Evolutionary conservation across 2,888 invertebrate genomes (phyloP), one percentile per base, ranked within the genome.

Genomic region (Agonopterix subpropinquella): DNA sequence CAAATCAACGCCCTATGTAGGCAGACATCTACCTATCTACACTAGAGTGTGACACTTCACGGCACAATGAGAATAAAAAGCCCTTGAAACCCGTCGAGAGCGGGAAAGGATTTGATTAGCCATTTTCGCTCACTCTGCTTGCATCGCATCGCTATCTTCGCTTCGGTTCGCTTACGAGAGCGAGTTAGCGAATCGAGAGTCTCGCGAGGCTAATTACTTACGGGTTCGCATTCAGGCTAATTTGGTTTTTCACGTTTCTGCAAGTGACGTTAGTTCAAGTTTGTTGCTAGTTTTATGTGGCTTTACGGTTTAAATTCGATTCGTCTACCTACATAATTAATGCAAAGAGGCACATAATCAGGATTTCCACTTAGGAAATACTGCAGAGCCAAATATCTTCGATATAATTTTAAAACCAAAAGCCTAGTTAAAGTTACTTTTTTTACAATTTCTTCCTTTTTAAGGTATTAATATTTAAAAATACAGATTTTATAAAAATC

Each of bases 201-300:
- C 87, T 82, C 87, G 77, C 79, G 81, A 75, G 87, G 85, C 87
- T 86, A 88, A 88, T 88, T 88, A 88, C 86, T 85, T 85, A 83
- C 85, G 80, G 82, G 82, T 80, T 83, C 55, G 77, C 82, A 82
- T 87, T 85, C 86, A 83, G 77, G 77, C 75, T 85, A 84, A 86
- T 86, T 86, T 80, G 70, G 80, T 83, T 86, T 84, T 84, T 84
- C 77, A 74, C 77, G 72, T 42, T 73, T 66, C 78, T 73, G 73
- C 73, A 73, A 78, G 74, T 74, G 81, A 74, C 71, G 76, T 67
- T 73, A 67, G 10, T 45, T 4, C n/a, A 43, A 28, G n/a, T 47
- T 37, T 45, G 42, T 47, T 15, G 36, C 52, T 53, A 48, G 43
- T 41, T 47, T 53, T 51, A 55, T 54, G 58, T 51, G 46, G 43